Evolutionary conservation across 2,113 vertebrate genomes (phyloP).

Genomic region (Amphiprion percula): DNA sequence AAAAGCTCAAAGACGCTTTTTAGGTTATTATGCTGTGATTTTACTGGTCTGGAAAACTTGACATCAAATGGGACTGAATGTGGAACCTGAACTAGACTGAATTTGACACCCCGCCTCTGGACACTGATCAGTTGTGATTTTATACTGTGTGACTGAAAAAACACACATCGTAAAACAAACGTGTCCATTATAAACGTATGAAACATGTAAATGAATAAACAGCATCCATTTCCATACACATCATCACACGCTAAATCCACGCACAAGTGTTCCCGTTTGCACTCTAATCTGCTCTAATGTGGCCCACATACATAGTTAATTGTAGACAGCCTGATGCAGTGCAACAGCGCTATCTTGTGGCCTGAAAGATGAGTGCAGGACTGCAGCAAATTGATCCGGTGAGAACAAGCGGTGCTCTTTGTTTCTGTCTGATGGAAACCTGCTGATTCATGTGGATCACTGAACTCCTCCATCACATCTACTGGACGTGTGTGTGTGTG

Average conservation of each 20-base stretch:
- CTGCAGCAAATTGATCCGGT: constrained; percentile 61
- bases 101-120: no score
- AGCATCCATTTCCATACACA: constrained; percentile 3
- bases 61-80: no score
- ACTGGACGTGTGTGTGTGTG: constrained; percentile 3
- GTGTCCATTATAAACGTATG: not conserved
- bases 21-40: no score
- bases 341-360: constrained; percentile 74
- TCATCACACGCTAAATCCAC: not conserved
- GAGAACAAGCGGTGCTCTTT: constrained; percentile 54
- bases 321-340: constrained; percentile 17
- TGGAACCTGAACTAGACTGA: no score
- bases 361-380: constrained; percentile 49
- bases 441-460: constrained; percentile 52
- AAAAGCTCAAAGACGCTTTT: no score
- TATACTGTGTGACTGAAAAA: not conserved
- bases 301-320: constrained; percentile 8
- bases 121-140: no score
- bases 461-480: constrained; percentile 12
- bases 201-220: constrained; percentile 6
- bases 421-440: constrained; percentile 16
- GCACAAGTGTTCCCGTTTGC: constrained; percentile 13
- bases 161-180: constrained; percentile 9
- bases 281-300: constrained; percentile 28
- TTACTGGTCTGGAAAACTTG: no score